These are phyloP conservation scores for Pongo abelii DNA, from an alignment of 2,113 vertebrate genomes.

Conservation along the genomic window DNA sequence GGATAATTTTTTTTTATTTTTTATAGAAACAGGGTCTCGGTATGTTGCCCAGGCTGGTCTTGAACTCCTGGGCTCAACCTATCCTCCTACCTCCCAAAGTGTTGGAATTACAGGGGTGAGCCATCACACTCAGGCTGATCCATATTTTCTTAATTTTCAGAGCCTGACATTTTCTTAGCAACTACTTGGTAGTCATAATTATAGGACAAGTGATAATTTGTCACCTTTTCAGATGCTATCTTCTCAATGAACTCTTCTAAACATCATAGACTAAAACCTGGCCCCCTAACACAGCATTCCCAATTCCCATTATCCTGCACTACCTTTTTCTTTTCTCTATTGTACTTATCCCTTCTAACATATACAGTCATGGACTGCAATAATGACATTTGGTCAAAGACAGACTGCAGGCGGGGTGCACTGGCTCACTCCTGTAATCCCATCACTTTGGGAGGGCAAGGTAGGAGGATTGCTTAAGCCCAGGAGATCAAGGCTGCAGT, in stretches of 20 bases:
- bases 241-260: not conserved
- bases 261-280: not conserved
- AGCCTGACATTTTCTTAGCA: not conserved
- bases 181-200: slow-evolving; percentile 4
- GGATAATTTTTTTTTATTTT: too few species aligned
- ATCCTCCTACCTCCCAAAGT: too few species aligned
- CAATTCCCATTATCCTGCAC: not conserved
- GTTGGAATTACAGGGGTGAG: too few species aligned
- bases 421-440: not conserved
- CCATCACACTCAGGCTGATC: not conserved
- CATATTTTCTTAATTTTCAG: slow-evolving; percentile 48
- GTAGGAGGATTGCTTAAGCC: not conserved
- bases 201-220: slow-evolving; percentile 27
- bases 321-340: not conserved
- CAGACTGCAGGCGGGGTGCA: not conserved
- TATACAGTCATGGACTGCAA: not conserved
- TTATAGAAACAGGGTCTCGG: too few species aligned
- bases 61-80: too few species aligned
- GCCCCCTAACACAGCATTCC: not conserved
- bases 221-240: not conserved
- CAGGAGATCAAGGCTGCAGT: not conserved
- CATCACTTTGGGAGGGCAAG: not conserved
- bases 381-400: not conserved
- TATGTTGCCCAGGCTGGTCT: too few species aligned
- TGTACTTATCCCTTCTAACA: not conserved